Base-by-base conservation (phyloP, 2,797 vertebrate genomes). In the Chaunax sp. region DNA sequence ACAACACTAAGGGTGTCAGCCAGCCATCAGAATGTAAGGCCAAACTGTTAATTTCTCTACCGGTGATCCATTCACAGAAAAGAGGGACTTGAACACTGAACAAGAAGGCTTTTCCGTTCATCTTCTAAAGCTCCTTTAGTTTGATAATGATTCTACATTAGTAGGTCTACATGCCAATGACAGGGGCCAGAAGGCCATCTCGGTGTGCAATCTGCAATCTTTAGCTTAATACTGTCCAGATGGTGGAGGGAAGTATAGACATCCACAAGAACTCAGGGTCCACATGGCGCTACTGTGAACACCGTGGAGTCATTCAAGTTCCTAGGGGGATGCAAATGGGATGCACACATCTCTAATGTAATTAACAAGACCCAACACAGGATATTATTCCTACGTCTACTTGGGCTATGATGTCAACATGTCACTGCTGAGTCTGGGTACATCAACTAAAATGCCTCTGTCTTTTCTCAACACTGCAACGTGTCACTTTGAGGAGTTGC, bases 281-380 rank as follows among this genome's bases (percentile, higher is more conserved):
- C 65, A 75, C 82, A 84, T 74, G 83, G 71, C 43, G 35, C 70
- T 45, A 28, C 65, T 46, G 75, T 55, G 77, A 77, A 83, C 72
- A 82, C 87, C 75, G 74, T 73, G 77, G 55, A 89, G 74, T 78
- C 79, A 65, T 85, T 83, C 75, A 78, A 19, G 69, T 62, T 87
- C 79, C 87, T 66, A 11, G 28, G 84, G 79, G 87, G 87, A 77
- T 72, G 58, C 71, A 85, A 69, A 82, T 64, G 70, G 73, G 81
- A 88, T 64, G 68, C 81, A 88, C 85, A 86, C 86, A 86, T 89
- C 83, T 86, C 81, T 79, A 83, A 85, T 89, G 82, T 62, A 83
- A 90, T 89, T 89, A 90, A 61, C 54, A 6, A 65, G 70, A 64
- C 67, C 67, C 69, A 71, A 79, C 77, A 64, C 89, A 85, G 83